A percentile compares a stretch with the other conserved stretches of the same genome.
phyloP scores from a whole-genome alignment of 1,140 invertebrate genomes.

The Bactericera cockerelli region DNA sequence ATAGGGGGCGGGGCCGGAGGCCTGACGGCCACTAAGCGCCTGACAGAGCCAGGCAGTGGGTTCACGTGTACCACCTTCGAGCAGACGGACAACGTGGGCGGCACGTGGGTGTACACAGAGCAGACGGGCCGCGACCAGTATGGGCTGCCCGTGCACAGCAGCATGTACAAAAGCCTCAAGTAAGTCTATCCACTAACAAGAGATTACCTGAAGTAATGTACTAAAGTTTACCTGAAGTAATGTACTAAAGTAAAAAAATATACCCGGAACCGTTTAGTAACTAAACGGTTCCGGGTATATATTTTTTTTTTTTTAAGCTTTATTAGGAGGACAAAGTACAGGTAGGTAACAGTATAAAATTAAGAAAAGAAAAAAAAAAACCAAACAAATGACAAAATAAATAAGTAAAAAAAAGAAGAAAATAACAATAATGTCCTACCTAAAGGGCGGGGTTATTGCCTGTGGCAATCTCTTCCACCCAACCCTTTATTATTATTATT shows the following conservation, averaged over 20 bases:
- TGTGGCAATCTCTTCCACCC: no score
- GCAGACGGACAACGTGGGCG: constrained; percentile 58
- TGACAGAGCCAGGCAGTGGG: constrained; percentile 23
- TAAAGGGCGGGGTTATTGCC: no score
- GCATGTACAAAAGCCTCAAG: constrained; percentile 73
- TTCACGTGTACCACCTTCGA: constrained; percentile 46
- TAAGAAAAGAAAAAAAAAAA: no score
- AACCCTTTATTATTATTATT: no score
- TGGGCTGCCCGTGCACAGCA: constrained; percentile 67
- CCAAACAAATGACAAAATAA: no score
- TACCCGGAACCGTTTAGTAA: constrained; percentile 12
- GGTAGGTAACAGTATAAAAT: no score
- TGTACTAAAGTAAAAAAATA: constrained; percentile 15
- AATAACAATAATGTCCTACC: no score
- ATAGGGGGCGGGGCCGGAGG: constrained; percentile 52
- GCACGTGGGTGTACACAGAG: constrained; percentile 73
- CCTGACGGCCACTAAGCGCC: constrained; percentile 38
- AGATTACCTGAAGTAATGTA: not conserved
- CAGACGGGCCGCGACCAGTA: constrained; percentile 48
- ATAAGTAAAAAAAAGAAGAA: no score
- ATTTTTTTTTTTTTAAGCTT: no score
- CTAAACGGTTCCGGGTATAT: not conserved
- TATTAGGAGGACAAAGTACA: no score
- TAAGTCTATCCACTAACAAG: constrained; percentile 28
- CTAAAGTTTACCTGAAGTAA: constrained; percentile 10